Conservation (phyloP, 2,113 vertebrate species). For the Beaufortia kweichowensis region DNA sequence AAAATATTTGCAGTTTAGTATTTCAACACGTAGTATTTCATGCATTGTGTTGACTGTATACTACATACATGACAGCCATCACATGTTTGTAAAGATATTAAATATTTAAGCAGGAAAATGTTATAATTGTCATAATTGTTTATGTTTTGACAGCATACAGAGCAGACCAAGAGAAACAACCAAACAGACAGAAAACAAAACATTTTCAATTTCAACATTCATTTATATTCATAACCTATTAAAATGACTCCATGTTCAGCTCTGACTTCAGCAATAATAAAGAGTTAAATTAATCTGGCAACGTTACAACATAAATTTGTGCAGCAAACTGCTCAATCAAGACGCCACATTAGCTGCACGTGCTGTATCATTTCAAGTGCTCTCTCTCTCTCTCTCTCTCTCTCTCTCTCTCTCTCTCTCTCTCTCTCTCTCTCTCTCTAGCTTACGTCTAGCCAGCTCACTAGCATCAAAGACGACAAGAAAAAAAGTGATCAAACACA, state of each 20-base stretch:
- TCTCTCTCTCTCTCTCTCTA: too few species aligned
- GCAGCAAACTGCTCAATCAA: slow-evolving; percentile 29
- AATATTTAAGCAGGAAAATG: too few species aligned
- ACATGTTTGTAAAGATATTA: not conserved
- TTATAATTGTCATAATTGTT: not conserved
- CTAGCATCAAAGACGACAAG: slow-evolving; percentile 40
- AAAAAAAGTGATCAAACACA: slow-evolving; percentile 66
- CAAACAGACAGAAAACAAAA: not conserved
- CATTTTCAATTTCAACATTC: not conserved
- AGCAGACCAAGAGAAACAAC: not conserved
- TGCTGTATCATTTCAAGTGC: slow-evolving; percentile 19
- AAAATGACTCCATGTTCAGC: slow-evolving; percentile 7
- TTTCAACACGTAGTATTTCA: too few species aligned
- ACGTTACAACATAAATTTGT: slow-evolving; percentile 16
- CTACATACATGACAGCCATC: too few species aligned
- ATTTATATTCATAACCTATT: not conserved
- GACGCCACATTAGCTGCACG: slow-evolving; percentile 17
- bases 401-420: too few species aligned
- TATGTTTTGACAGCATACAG: not conserved
- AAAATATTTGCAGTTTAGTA: too few species aligned
- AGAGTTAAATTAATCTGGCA: slow-evolving; percentile 27
- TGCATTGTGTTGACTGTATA: too few species aligned
- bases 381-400: too few species aligned
- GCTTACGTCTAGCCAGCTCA: slow-evolving; percentile 2
- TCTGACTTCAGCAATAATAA: not conserved